Percentiles rank a stretch among this genome's conserved stretches.
Conservation (phyloP, 2,888 invertebrate genomes). For the Acronicta psi region DNA sequence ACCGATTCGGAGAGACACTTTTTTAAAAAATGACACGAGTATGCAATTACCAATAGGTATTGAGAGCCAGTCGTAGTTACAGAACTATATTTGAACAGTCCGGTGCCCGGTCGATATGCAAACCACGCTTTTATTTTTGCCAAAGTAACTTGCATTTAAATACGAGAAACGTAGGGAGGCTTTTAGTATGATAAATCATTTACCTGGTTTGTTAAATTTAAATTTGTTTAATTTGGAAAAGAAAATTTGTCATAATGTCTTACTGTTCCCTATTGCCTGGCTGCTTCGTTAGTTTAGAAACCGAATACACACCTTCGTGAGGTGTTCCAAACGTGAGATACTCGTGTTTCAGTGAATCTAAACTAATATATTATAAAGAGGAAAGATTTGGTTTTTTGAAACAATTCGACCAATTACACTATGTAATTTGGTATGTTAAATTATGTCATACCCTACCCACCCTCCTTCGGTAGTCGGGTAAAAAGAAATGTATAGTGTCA, state of each 20-base stretch:
- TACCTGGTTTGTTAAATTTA: neutral
- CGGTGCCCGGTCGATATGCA: constrained; percentile 4
- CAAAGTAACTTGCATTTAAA: constrained; percentile 13
- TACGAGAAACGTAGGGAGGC: constrained; percentile 17
- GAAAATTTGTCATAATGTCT: neutral
- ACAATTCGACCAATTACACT: too few species aligned
- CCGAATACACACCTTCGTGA: too few species aligned
- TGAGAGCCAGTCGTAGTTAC: constrained; percentile 15
- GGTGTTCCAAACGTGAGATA: too few species aligned
- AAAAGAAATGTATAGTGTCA: too few species aligned
- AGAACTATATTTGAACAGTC: constrained; percentile 23
- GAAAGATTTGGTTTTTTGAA: too few species aligned
- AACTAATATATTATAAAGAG: too few species aligned
- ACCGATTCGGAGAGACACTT: constrained; percentile 40
- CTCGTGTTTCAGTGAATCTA: too few species aligned
- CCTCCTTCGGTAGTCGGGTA: too few species aligned
- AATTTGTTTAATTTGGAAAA: constrained; percentile 11
- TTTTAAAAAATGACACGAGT: constrained; percentile 49
- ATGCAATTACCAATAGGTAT: constrained; percentile 49
- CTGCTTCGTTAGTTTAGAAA: too few species aligned
- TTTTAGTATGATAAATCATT: constrained; percentile 15
- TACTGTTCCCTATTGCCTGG: neutral
- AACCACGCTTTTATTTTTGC: constrained; percentile 9
- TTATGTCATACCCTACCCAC: too few species aligned
- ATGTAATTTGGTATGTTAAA: too few species aligned